Evolutionary conservation across 2,113 vertebrate species (phyloP).

Genomic region (Sylvietta virens): DNA sequence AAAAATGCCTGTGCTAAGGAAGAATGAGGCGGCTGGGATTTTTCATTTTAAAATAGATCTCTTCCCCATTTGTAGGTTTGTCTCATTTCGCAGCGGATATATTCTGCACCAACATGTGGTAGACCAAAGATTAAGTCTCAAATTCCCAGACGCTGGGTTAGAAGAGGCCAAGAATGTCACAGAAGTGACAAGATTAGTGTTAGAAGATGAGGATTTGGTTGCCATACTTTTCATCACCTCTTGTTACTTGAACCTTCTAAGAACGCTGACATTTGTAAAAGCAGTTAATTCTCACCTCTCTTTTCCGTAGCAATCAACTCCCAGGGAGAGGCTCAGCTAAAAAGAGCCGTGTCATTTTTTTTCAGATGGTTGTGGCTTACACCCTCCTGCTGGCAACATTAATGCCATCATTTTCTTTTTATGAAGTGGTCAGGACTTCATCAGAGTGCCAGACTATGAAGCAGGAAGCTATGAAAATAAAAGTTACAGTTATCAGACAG

Average conservation of each 20-base stretch:
- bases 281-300: background rate
- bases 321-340: background rate
- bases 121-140: slow-evolving; percentile 60
- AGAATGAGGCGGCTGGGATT: slow-evolving; percentile 3
- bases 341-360: background rate
- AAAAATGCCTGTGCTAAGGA: slow-evolving; percentile 22
- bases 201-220: slow-evolving; percentile 19
- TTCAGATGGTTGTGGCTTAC: background rate
- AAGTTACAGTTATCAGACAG: background rate
- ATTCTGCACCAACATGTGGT: slow-evolving; percentile 55
- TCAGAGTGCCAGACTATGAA: background rate
- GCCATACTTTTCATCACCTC: slow-evolving; percentile 54
- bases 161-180: slow-evolving; percentile 58
- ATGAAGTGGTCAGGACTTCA: background rate
- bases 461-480: background rate
- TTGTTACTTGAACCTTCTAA: slow-evolving; percentile 16
- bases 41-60: slow-evolving; percentile 65
- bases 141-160: slow-evolving; percentile 72
- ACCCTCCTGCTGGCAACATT: background rate
- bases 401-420: background rate
- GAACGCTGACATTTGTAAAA: slow-evolving; percentile 7
- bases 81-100: slow-evolving; percentile 61
- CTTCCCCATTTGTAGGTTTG: background rate
- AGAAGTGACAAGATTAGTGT: slow-evolving; percentile 45
- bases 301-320: background rate